phyloP scores from a whole-genome alignment of 2,797 vertebrate species.

The Glossophaga mutica region DNA sequence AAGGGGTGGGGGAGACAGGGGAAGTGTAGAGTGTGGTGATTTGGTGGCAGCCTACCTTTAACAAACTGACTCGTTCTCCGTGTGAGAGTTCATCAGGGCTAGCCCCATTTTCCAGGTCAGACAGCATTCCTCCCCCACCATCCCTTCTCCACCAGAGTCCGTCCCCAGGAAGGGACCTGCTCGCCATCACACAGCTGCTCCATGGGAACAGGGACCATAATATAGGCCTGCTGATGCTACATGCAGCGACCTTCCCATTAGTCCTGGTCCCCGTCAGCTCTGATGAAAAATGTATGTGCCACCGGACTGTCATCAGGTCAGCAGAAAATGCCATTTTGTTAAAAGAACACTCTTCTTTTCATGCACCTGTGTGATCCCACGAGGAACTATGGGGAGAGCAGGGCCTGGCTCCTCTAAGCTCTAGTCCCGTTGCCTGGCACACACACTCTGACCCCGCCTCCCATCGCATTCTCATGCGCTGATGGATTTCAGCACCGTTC shows the following conservation, averaged over 20 bases:
- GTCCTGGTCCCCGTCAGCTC: not conserved
- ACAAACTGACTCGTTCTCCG: not conserved
- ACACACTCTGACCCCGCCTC: fast-evolving
- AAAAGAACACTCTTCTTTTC: not conserved
- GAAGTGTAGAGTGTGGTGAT: not conserved
- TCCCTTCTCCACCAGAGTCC: not conserved
- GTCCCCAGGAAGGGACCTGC: not conserved
- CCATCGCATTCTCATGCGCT: fast-evolving
- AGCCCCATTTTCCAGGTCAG: not conserved
- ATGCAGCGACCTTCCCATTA: not conserved
- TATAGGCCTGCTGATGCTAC: not conserved
- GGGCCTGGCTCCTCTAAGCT: not conserved
- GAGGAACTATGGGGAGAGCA: not conserved
- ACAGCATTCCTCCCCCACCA: not conserved
- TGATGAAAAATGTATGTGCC: not conserved
- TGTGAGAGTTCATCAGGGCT: not conserved
- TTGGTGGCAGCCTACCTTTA: not conserved
- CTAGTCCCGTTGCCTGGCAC: not conserved
- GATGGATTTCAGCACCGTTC: not conserved
- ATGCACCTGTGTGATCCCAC: no score
- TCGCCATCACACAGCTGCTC: not conserved
- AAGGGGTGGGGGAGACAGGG: not conserved
- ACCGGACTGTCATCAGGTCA: not conserved
- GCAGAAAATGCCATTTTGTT: not conserved
- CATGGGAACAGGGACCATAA: not conserved